Percentiles rank a stretch among this genome's conserved stretches.
Conservation (phyloP, 1,140 invertebrate species). For the Drosophila sturtevanti region DNA sequence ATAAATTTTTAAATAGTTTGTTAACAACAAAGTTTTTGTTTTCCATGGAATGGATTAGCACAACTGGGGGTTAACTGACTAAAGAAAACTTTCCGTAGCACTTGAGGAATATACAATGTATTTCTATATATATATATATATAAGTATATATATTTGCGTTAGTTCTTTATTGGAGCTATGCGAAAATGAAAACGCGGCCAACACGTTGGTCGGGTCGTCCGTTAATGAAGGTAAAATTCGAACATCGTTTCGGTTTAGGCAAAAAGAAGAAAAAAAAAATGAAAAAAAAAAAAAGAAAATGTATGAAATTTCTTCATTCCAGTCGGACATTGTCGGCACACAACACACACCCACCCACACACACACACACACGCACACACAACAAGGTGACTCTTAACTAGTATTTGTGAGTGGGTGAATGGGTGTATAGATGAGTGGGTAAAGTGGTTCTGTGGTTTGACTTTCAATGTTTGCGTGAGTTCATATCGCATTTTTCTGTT, state of each 20-base stretch:
- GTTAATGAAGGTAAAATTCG: constrained; percentile 78
- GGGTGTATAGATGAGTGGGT: constrained; percentile 10
- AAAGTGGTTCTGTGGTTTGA: constrained; percentile 14
- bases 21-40: constrained; percentile 17
- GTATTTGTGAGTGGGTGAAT: constrained; percentile 13
- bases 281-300: neutral
- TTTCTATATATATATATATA: neutral
- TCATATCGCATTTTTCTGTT: constrained; percentile 51
- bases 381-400: constrained; percentile 43
- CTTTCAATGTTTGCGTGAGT: constrained; percentile 65
- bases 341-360: neutral
- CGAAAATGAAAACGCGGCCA: constrained; percentile 66
- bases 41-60: constrained; percentile 43
- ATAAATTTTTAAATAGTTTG: constrained; percentile 64
- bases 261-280: constrained; percentile 35
- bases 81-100: constrained; percentile 19
- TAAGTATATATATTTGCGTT: constrained; percentile 14
- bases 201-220: constrained; percentile 66
- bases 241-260: constrained; percentile 76
- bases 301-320: constrained; percentile 80
- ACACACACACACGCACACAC: neutral
- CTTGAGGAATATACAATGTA: neutral
- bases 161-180: constrained; percentile 18
- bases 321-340: constrained; percentile 35
- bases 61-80: neutral